phyloP scores from a whole-genome alignment of 2,797 vertebrate genomes.

The Cetoscarus ocellatus region DNA sequence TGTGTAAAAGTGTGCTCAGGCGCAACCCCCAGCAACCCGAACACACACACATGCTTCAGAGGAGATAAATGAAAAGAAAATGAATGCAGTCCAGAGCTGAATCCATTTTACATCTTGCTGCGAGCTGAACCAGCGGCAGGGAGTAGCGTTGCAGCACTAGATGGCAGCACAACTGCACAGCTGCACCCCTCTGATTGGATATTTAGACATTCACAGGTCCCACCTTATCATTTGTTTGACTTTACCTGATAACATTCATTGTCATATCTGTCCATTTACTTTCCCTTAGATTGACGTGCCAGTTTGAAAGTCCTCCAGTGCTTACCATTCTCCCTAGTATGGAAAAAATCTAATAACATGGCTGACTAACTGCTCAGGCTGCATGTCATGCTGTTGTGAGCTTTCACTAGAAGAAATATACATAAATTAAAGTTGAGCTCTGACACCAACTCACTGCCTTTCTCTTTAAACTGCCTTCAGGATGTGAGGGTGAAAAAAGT shows the following conservation, averaged over 20 bases:
- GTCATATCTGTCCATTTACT: slow-evolving; percentile 54
- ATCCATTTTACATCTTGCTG: slow-evolving; percentile 30
- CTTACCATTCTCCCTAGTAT: slow-evolving; percentile 32
- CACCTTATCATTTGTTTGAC: slow-evolving; percentile 50
- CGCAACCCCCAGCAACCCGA: slow-evolving; percentile 14
- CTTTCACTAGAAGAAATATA: slow-evolving; percentile 74
- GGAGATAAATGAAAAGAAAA: slow-evolving; percentile 57
- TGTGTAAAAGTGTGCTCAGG: slow-evolving; percentile 37
- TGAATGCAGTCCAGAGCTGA: slow-evolving; percentile 37
- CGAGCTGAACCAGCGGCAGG: slow-evolving; percentile 10
- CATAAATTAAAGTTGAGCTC: slow-evolving; percentile 79
- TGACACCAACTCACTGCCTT: slow-evolving; percentile 72
- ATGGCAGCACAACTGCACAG: slow-evolving; percentile 71
- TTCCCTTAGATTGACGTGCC: slow-evolving; percentile 53
- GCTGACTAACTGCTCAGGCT: slow-evolving; percentile 80
- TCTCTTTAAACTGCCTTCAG: slow-evolving; percentile 53
- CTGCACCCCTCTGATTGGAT: slow-evolving; percentile 21
- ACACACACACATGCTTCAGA: slow-evolving; percentile 22
- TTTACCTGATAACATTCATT: slow-evolving; percentile 59
- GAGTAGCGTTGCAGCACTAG: slow-evolving; percentile 59
- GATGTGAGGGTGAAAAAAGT: slow-evolving; percentile 52
- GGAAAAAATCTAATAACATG: slow-evolving; percentile 82
- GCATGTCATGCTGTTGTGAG: slow-evolving; percentile 78
- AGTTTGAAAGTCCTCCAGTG: slow-evolving; percentile 45
- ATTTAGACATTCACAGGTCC: slow-evolving; percentile 45